phyloP scores from a whole-genome alignment of 2,113 vertebrate species.

The Abramis brama region DNA sequence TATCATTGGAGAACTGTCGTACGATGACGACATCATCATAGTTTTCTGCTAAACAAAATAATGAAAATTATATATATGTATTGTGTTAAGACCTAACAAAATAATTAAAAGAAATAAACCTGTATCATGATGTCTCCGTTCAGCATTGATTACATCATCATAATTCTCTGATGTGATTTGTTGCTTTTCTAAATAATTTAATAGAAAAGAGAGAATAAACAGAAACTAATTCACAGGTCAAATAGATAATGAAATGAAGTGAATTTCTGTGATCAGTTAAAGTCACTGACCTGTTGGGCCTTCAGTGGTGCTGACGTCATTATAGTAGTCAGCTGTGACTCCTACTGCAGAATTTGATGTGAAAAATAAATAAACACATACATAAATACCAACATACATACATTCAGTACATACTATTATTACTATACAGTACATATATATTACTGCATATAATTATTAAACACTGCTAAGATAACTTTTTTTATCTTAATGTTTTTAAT shows the following conservation, averaged over 20 bases:
- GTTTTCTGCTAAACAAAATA: neutral
- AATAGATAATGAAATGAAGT: neutral
- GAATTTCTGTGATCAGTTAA: neutral
- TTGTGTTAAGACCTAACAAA: too few relatives aligned
- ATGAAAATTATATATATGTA: neutral
- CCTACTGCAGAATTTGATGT: too few relatives aligned
- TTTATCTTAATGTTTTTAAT: too few relatives aligned
- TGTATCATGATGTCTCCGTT: neutral
- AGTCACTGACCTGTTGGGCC: neutral
- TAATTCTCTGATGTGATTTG: neutral
- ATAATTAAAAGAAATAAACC: neutral
- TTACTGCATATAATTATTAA: too few relatives aligned
- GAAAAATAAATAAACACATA: neutral
- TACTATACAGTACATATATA: too few relatives aligned
- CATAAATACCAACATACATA: too few relatives aligned
- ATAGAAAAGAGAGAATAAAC: neutral
- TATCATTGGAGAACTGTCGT: neutral
- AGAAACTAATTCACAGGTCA: neutral
- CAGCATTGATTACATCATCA: neutral
- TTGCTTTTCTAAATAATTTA: neutral
- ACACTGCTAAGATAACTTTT: too few relatives aligned
- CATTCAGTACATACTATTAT: too few relatives aligned
- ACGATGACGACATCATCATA: neutral
- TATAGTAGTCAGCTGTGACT: too few relatives aligned
- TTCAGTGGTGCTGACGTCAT: neutral